These are phyloP conservation scores for Poecile montanus DNA, from an alignment of 2,797 vertebrate species.

Conservation along the genomic window DNA sequence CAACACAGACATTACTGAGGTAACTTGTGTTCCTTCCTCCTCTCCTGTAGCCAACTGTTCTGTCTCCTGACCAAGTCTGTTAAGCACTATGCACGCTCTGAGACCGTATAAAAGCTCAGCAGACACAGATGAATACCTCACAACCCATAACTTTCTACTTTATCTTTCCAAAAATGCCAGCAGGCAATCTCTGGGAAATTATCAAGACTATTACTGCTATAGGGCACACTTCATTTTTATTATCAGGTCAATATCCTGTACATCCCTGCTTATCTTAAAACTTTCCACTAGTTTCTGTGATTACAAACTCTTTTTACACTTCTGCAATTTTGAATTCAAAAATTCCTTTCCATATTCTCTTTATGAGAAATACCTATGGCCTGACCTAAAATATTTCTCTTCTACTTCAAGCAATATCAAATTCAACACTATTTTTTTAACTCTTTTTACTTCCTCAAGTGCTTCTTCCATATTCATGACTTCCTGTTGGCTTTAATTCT, in stretches of 20 bases:
- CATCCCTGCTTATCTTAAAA: background rate
- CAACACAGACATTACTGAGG: background rate
- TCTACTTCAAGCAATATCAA: background rate
- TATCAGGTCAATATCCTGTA: background rate
- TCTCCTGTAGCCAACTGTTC: background rate
- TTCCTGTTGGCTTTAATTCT: conserved; percentile 16
- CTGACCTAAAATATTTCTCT: background rate
- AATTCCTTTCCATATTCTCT: background rate
- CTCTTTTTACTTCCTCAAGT: background rate
- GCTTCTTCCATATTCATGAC: background rate
- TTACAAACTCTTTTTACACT: background rate
- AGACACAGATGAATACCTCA: background rate
- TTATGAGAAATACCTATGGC: background rate
- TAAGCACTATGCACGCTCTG: rapidly evolving
- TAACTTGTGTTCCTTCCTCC: background rate
- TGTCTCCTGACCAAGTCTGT: background rate
- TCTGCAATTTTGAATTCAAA: background rate
- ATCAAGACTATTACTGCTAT: background rate
- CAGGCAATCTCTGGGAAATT: background rate
- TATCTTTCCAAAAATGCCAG: conserved; percentile 3
- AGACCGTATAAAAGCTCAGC: background rate
- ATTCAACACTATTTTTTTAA: background rate
- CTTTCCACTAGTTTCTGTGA: background rate
- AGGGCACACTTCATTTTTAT: background rate
- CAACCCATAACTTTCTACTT: background rate